Evolutionary conservation across 2,888 invertebrate genomes (phyloP).

Genomic region (Caenorhabditis macrosperma): DNA sequence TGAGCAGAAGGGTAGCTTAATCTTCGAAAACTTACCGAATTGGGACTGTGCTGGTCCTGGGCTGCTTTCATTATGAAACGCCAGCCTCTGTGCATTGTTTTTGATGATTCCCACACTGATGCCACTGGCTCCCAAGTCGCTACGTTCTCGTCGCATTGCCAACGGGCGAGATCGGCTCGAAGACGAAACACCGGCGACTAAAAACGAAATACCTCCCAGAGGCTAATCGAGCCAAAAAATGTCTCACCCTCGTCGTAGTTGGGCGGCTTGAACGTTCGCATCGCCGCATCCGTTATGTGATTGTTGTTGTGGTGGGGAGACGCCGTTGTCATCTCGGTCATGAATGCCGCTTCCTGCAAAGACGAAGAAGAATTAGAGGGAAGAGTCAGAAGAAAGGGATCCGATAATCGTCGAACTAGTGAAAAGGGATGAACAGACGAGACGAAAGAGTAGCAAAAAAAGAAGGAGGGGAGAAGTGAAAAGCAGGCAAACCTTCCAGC

Average conservation of each 20-base stretch:
- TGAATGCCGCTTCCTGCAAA: constrained; percentile 47
- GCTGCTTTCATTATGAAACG: constrained; percentile 66
- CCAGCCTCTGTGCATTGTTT: constrained; percentile 57
- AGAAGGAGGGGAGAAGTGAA: background rate
- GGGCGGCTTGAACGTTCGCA: constrained; percentile 66
- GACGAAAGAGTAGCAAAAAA: constrained; percentile 7
- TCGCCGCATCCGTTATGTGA: constrained; percentile 46
- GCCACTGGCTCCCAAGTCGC: constrained; percentile 62
- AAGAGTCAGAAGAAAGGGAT: constrained; percentile 9
- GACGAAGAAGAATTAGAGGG: constrained; percentile 21
- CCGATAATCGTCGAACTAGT: constrained; percentile 47
- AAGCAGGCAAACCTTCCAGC: constrained; percentile 56
- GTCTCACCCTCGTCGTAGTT: constrained; percentile 51
- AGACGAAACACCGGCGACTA: constrained; percentile 28
- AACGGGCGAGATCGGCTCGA: constrained; percentile 59
- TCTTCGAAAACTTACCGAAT: constrained; percentile 8
- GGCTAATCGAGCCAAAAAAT: background rate
- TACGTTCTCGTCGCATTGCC: constrained; percentile 69
- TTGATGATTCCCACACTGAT: constrained; percentile 48
- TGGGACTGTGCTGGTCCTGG: constrained; percentile 56
- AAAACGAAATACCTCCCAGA: background rate
- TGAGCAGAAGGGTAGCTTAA: too few species aligned
- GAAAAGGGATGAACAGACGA: constrained; percentile 24
- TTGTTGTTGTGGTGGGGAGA: constrained; percentile 41
- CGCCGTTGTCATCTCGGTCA: constrained; percentile 27